Base-by-base conservation (phyloP, 2,888 invertebrate species). In the Polydrusus tereticollis region DNA sequence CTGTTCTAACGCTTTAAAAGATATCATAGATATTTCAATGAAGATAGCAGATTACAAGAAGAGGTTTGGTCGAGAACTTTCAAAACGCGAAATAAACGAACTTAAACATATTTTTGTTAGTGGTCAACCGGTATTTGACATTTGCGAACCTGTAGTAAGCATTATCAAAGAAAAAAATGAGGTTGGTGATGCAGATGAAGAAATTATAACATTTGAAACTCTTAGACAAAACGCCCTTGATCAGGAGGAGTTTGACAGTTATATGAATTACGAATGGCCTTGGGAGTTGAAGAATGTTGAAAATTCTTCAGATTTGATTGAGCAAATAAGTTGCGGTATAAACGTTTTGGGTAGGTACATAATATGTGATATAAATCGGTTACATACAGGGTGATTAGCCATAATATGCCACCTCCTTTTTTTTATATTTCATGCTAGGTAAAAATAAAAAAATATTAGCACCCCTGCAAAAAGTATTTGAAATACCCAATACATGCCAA, bases 31-130 rank as follows among this genome's bases (percentile, higher is more conserved):
- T 80, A 87, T 89, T 41, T 87, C 89, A 0, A 81, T 88, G 1
- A 88, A 87, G 80, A 85, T 86, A 73, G 86, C 84, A 1, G 88
- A 89, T 75, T 90, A 86, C 77, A 87, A 85, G 76, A 81, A 82
- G 65, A 74, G 85, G 8, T 84, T 82, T 71, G 80, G 81, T 6
- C 78, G 79, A 20, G 84, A 86, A 8, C 86, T 90, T 36, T 87
- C 89, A 0, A 78, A 83, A 52, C 72, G 77, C 10, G 85, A 88
- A 72, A 86, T 87, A 79, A 86, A 87, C 58, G 87, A 89, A 77
- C 90, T 90, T 89, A 89, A 88, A 79, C 83, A 83, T 18, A 82
- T 90, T 50, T 91, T 90, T 79, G 83, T 87, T 50, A 88, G 87
- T 76, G 85, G 86, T 38, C 87, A 89, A 78, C 87, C 90, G 3